Conservation (phyloP, 2,888 invertebrate genomes). For the Epirrhoe tristata region DNA sequence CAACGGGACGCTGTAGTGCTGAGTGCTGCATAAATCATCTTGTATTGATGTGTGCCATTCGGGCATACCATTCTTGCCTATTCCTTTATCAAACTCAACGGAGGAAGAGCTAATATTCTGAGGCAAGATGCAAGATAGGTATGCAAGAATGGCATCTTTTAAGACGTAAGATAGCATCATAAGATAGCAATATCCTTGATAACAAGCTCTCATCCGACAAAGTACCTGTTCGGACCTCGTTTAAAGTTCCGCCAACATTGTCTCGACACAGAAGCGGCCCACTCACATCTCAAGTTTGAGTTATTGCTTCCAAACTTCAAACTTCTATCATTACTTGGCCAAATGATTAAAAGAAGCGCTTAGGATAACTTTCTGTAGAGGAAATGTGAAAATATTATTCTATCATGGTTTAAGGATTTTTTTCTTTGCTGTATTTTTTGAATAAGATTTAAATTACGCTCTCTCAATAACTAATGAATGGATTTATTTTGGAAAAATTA, state of each 20-base stretch:
- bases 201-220: neutral
- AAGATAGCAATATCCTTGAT: neutral
- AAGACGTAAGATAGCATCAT: neutral
- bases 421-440: neutral
- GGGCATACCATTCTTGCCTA: too few relatives aligned
- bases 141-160: neutral
- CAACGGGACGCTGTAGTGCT: too few relatives aligned
- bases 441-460: too few relatives aligned
- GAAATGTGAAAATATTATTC: neutral
- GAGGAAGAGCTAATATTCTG: too few relatives aligned
- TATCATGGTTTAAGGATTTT: neutral
- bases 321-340: slow-evolving; percentile 23
- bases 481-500: too few relatives aligned
- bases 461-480: too few relatives aligned
- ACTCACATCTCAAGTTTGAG: slow-evolving; percentile 22
- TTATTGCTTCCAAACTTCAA: slow-evolving; percentile 27
- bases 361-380: slow-evolving; percentile 3
- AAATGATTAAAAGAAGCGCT: slow-evolving; percentile 16
- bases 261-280: slow-evolving; percentile 13
- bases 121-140: too few relatives aligned
- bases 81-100: too few relatives aligned
- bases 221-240: slow-evolving; percentile 18
- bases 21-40: too few relatives aligned
- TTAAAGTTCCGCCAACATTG: slow-evolving; percentile 24
- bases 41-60: too few relatives aligned